Percentiles rank a stretch among this genome's conserved stretches.
phyloP scores from a whole-genome alignment of 2,888 invertebrate species.

The Pterostichus madidus region DNA sequence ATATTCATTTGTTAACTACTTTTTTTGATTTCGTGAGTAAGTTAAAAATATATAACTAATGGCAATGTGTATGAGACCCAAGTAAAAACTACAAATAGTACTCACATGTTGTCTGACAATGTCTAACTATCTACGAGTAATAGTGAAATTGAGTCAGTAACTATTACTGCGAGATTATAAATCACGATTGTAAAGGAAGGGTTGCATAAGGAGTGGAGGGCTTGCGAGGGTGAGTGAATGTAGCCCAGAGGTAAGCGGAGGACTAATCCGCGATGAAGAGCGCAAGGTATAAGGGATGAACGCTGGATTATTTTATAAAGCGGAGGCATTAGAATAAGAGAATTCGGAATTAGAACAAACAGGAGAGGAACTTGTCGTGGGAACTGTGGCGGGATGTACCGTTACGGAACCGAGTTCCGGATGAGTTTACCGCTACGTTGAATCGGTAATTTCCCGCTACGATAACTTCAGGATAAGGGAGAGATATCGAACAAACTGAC shows the following conservation, averaged over 20 bases:
- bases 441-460: slow-evolving; percentile 27
- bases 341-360: slow-evolving; percentile 66
- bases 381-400: slow-evolving; percentile 55
- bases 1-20: no score
- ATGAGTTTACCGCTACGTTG: slow-evolving; percentile 49
- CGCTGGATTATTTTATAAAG: slow-evolving; percentile 65
- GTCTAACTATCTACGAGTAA: no score
- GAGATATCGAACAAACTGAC: neutral
- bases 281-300: slow-evolving; percentile 65
- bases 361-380: slow-evolving; percentile 57
- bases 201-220: neutral
- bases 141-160: no score
- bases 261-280: slow-evolving; percentile 62
- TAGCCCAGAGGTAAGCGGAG: slow-evolving; percentile 54
- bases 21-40: no score
- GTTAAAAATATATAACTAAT: no score
- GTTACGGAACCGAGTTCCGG: slow-evolving; percentile 20
- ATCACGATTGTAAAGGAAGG: neutral
- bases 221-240: slow-evolving; percentile 11
- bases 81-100: no score
- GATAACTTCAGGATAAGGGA: neutral
- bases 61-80: no score
- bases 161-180: neutral
- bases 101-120: no score
- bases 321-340: slow-evolving; percentile 66